These are phyloP conservation scores for Limnothrissa miodon DNA, from an alignment of 2,113 vertebrate genomes.

Conservation along the genomic window DNA sequence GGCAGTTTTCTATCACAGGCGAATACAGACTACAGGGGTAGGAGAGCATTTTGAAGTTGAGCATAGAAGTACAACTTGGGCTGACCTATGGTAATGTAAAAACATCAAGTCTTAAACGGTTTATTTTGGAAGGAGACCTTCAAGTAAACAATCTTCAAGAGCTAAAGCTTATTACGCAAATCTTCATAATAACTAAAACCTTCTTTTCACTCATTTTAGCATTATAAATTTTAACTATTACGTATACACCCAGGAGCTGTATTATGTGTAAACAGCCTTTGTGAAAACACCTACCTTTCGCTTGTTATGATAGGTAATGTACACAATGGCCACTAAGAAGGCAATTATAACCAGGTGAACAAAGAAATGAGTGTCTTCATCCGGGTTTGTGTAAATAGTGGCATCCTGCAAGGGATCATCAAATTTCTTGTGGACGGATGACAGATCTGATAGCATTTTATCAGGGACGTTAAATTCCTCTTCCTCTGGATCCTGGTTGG, in stretches of 20 bases:
- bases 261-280: neutral
- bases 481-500: neutral
- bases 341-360: conserved; percentile 88
- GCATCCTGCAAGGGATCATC: conserved; percentile 56
- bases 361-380: conserved; percentile 94
- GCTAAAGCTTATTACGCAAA: neutral
- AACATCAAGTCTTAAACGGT: too few species aligned
- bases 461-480: neutral
- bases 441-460: neutral
- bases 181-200: neutral
- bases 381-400: conserved; percentile 68
- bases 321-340: conserved; percentile 87
- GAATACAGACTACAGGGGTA: too few species aligned
- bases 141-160: neutral
- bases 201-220: neutral
- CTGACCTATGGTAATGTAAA: too few species aligned
- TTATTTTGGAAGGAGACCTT: too few species aligned
- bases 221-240: neutral
- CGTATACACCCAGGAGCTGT: neutral
- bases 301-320: conserved; percentile 97
- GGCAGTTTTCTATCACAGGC: too few species aligned
- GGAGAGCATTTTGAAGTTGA: too few species aligned
- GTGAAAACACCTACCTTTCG: conserved; percentile 81
- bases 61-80: too few species aligned
- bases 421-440: conserved; percentile 15